A percentile compares a stretch with the other conserved stretches of the same genome.
These are phyloP conservation scores for Temnothorax rugatulus DNA, from an alignment of 2,888 invertebrate species.

Conservation along the genomic window DNA sequence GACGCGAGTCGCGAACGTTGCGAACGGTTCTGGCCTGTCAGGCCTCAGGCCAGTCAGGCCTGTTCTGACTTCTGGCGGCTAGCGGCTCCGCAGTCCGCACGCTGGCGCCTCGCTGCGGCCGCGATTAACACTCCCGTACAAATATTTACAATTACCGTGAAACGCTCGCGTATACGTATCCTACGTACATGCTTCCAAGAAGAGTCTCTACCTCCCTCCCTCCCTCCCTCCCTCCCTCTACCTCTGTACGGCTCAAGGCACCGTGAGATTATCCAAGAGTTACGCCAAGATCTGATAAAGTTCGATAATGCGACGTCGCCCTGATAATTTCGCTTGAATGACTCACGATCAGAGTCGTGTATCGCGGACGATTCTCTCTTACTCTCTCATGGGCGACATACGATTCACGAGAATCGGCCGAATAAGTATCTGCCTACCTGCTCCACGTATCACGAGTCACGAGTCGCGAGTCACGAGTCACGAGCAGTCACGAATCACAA, in stretches of 20 bases:
- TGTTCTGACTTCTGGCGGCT: not conserved
- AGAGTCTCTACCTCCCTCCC: not conserved
- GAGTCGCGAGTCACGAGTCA: too few species aligned
- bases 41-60: too few species aligned
- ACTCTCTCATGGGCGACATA: too few species aligned
- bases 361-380: too few species aligned
- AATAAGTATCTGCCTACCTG: too few species aligned
- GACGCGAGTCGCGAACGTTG: too few species aligned
- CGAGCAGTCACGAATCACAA: too few species aligned
- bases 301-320: not conserved
- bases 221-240: not conserved
- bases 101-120: conserved; percentile 66
- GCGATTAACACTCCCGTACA: conserved; percentile 48
- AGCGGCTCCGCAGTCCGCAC: conserved; percentile 14
- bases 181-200: not conserved
- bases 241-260: not conserved
- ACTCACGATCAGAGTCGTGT: not conserved
- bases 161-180: not conserved
- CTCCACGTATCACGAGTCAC: too few species aligned
- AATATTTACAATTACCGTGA: conserved; percentile 39
- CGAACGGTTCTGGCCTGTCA: not conserved
- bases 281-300: not conserved
- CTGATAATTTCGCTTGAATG: not conserved
- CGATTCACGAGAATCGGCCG: too few species aligned
- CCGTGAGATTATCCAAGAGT: not conserved